These are phyloP conservation scores for Bubo scandiacus DNA, from an alignment of 2,113 vertebrate genomes.

Conservation along the genomic window DNA sequence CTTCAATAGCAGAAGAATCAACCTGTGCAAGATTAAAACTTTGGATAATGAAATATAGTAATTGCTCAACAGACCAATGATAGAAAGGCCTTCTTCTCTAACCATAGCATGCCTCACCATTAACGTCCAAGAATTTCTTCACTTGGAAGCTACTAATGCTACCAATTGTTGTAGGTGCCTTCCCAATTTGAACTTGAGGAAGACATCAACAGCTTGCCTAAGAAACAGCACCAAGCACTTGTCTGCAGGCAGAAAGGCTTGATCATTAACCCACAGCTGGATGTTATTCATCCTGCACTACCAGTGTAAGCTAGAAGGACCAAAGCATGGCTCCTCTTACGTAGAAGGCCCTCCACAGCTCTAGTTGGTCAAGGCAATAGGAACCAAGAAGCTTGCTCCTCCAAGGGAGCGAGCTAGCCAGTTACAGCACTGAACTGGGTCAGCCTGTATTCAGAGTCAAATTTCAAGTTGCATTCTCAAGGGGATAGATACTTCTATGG, in stretches of 20 bases:
- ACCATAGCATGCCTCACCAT: background rate
- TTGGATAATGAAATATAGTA: background rate
- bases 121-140: background rate
- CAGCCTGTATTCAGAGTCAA: background rate
- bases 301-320: background rate
- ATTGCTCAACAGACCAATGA: background rate
- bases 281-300: background rate
- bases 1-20: background rate
- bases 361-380: rapidly evolving
- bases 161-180: background rate
- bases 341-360: background rate
- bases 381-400: background rate
- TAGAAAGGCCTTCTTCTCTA: background rate
- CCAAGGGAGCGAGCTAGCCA: background rate
- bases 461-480: background rate
- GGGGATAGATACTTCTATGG: background rate
- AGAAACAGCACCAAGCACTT: background rate
- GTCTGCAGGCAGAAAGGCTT: background rate
- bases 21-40: background rate
- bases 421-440: background rate
- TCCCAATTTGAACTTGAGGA: background rate
- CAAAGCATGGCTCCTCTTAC: background rate
- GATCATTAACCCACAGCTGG: background rate
- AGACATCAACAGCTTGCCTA: background rate
- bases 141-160: background rate